Evolutionary conservation across 1,140 invertebrate genomes (phyloP).

Genomic region (Coptotermes formosanus): DNA sequence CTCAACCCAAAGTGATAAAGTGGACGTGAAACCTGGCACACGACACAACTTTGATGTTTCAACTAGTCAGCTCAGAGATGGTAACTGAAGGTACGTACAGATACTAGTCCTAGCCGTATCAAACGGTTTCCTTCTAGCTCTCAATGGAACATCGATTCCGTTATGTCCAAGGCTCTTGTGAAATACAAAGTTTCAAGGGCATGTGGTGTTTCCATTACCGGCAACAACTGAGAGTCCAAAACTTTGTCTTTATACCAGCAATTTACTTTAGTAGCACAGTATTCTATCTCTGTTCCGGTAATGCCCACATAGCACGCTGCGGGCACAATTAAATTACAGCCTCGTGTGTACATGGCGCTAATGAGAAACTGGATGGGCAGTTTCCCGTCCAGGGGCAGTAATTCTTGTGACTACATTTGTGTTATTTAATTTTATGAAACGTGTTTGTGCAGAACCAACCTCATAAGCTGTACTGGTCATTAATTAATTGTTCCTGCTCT

Average conservation of each 20-base stretch:
- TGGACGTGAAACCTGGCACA: neutral
- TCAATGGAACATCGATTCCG: neutral
- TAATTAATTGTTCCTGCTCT: neutral
- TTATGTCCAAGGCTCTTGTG: neutral
- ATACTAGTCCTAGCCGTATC: neutral
- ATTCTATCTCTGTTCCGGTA: neutral
- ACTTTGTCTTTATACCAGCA: neutral
- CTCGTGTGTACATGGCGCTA: neutral
- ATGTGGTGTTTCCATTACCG: constrained; percentile 11
- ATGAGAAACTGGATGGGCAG: neutral
- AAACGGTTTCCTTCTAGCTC: neutral
- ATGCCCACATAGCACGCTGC: neutral
- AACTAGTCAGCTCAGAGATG: neutral
- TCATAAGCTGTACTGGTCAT: neutral
- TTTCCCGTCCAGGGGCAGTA: neutral
- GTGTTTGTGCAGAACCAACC: neutral
- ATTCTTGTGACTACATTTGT: neutral
- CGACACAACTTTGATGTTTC: neutral
- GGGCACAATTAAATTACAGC: constrained; percentile 9
- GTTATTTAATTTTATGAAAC: constrained; percentile 11
- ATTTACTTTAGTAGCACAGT: neutral
- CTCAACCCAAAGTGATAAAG: too few relatives aligned
- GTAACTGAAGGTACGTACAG: neutral
- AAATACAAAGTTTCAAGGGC: neutral
- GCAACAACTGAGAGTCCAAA: neutral